Conservation (phyloP, 2,888 invertebrate genomes). For the Bursaphelenchus okinawaensis region DNA sequence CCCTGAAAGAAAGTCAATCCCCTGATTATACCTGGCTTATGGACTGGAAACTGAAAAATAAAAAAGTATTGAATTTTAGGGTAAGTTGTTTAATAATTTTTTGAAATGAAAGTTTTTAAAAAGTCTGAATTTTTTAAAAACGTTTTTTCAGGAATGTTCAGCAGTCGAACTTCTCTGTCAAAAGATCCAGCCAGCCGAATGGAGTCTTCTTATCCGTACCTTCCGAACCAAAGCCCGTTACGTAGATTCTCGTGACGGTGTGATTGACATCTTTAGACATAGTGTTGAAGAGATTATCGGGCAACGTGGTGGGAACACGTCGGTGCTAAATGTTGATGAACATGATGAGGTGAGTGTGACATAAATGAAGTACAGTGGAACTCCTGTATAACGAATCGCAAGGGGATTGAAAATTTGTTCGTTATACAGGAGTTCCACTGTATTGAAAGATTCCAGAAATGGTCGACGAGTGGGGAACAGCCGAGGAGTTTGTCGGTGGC, state of each 20-base stretch:
- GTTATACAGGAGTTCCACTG: too few relatives aligned
- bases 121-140: constrained; percentile 10
- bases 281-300: constrained; percentile 16
- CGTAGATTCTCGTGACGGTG: constrained; percentile 28
- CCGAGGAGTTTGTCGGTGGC: background rate
- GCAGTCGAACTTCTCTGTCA: constrained; percentile 33
- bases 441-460: background rate
- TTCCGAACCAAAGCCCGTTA: constrained; percentile 28
- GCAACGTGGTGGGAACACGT: constrained; percentile 12
- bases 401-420: too few relatives aligned
- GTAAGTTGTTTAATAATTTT: constrained; percentile 13
- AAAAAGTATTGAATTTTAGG: constrained; percentile 27
- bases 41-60: constrained; percentile 32
- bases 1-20: constrained; percentile 18
- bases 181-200: constrained; percentile 31
- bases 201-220: constrained; percentile 29
- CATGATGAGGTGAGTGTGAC: background rate
- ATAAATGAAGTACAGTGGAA: background rate
- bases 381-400: too few relatives aligned
- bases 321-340: background rate
- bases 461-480: background rate
- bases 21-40: constrained; percentile 41
- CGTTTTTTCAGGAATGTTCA: constrained; percentile 25
- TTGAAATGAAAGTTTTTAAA: constrained; percentile 2
- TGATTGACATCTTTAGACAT: constrained; percentile 19